Evolutionary conservation across 30 jellyfish, hydroid and myxozoan genomes (phyloP), one percentile per base, ranked within the genome.

Genomic region (Cassiopea xamachana): DNA sequence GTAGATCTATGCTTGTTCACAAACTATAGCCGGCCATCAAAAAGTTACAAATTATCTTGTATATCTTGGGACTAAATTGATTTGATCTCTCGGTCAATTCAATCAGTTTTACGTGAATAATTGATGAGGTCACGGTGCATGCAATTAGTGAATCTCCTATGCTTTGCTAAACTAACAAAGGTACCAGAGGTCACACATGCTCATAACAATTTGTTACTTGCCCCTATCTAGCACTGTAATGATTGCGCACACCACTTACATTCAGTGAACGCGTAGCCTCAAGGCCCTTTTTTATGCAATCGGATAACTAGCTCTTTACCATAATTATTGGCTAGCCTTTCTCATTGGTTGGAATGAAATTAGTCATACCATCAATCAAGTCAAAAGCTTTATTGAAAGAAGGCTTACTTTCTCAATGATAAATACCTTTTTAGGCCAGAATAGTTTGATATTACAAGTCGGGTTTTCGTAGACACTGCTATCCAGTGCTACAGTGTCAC

Each of bases 61-160:
- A 71, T 68, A 44, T 16, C 44, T 10, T 7, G 77, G 44, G 55
- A 71, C 18, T 18, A 71, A 10, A 7, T 18, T 39, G 55, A 39
- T 19, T 88, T 88, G 87, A 80, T 75, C 88, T 80, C 70, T 69
- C 90, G 85, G 44, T 47, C 51, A 16, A 43, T 5, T 69, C 82
- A 85, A 88, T 88, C 90, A 17, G 64, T 51, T 12, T 10, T 71
- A 15, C 48, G 79, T 88, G 47, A 88, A 88, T 88, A 15, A 88
- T 88, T 71, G 75, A 88, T 79, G 69, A 88, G 46, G 10, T 2
- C 82, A 88, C 61, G 73, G 59, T 69, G 69, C 50, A 84, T 72
- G 95, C 79, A 88, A 88, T 88, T 80, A 80, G 73, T 88, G 77
- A 81, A 75, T 89, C 81, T 16, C 82, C 48, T 75, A 48, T 55